Conservation (phyloP, 2,888 invertebrate species). For the Drosophila greeni region DNA sequence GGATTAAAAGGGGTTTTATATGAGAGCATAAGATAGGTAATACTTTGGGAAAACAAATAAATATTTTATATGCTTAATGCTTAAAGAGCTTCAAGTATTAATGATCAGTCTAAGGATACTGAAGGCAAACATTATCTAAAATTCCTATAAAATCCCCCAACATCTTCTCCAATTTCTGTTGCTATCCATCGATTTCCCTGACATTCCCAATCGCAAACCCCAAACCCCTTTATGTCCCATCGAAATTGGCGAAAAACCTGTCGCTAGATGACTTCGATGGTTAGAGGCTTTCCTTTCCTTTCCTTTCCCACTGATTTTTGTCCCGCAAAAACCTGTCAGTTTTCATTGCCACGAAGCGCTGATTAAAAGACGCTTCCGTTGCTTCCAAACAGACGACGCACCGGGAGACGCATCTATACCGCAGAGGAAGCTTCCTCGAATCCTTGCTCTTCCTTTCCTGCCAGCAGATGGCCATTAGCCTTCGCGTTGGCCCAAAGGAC, state of each 20-base stretch:
- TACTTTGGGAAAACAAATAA: background rate
- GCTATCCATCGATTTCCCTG: background rate
- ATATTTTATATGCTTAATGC: background rate
- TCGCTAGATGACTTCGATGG: slow-evolving; percentile 1
- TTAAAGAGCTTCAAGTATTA: background rate
- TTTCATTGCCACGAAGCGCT: slow-evolving; percentile 58
- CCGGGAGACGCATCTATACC: slow-evolving; percentile 24
- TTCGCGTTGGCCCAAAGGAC: slow-evolving; percentile 7
- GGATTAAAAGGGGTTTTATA: no score
- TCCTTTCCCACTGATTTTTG: slow-evolving; percentile 1
- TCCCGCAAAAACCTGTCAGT: slow-evolving; percentile 48
- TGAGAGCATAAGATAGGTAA: background rate
- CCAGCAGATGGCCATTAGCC: slow-evolving; percentile 60
- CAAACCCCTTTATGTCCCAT: no score
- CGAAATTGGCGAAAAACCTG: background rate
- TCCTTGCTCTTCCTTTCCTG: slow-evolving; percentile 1
- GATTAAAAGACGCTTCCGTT: slow-evolving; percentile 63
- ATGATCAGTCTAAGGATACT: background rate
- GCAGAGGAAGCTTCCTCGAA: slow-evolving; percentile 32
- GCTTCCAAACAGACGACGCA: slow-evolving; percentile 25
- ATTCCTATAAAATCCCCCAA: background rate
- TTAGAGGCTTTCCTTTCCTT: background rate
- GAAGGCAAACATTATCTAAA: background rate
- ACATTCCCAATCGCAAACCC: background rate
- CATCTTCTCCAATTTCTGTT: background rate